Evolutionary conservation across 2,888 invertebrate genomes (phyloP), one percentile per base, ranked within the genome.

Genomic region (Trissoscelio sp.): DNA sequence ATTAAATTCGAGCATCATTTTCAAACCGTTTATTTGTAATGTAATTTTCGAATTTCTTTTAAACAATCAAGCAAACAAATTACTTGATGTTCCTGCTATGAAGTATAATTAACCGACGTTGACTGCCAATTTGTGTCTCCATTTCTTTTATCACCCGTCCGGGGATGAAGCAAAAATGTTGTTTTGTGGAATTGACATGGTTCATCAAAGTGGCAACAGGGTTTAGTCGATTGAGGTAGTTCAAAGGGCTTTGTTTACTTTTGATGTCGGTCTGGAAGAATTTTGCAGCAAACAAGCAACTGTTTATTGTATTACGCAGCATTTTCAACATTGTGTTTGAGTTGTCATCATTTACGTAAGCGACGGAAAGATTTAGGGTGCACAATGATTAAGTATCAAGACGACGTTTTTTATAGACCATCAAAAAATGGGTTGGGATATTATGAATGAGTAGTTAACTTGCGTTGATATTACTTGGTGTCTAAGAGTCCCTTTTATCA

Each of bases 161-260:
- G 6, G 6, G 6, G 9, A 6, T 31, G 31, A 9, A 31, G 31
- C 31, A 31, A 9, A 31, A 31, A 6, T 7, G 9, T 9, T 31
- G 31, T 31, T 31, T 31, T 31, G 31, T 9, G 1, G 31, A 9
- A 7, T 31, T 31, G 3, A 31, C 31, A 9, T 22, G 57, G 57
- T 57, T 37, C 57, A 39, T 57, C 34, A 57, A 37, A 39, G 39
- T 39, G 57, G 9, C 20, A n/a, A 39, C 12, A 12, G n/a, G 9
- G 31, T 31, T 20, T 20, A 39, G 37, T 57, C 20, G 57, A 57
- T 57, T n/a, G 57, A 18, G 3, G 37, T 12, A 16, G 18, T 24
- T 39, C 39, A 39, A 57, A 57, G 37, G 39, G 18, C 18, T 55
- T 55, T 57, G 37, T 57, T 57, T 57, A 34, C 55, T 57, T 57